phyloP scores from a whole-genome alignment of 2,797 vertebrate species.

The Chaenodraco wilsoni region DNA sequence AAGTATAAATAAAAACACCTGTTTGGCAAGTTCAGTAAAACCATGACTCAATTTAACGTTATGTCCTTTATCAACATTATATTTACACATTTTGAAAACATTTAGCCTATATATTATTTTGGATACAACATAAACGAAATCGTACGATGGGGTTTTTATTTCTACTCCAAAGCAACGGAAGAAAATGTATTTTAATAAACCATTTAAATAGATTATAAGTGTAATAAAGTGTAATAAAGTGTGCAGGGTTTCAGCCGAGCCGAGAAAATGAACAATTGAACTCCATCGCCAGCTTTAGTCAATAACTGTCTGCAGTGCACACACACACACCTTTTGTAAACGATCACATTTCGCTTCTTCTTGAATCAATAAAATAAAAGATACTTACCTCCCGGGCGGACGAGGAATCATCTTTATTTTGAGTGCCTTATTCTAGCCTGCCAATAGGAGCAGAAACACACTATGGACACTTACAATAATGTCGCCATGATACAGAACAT shows the following conservation, averaged over 20 bases:
- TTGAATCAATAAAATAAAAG: conserved; percentile 53
- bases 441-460: not conserved
- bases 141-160: not conserved
- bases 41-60: not conserved
- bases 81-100: not conserved
- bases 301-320: conserved; percentile 12
- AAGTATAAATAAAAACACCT: conserved; percentile 1
- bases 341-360: conserved; percentile 10
- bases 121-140: not conserved
- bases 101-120: not conserved
- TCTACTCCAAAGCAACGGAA: not conserved
- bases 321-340: not conserved
- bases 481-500: conserved; percentile 19
- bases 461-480: not conserved
- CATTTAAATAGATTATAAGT: too few relatives aligned
- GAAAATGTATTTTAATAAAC: too few relatives aligned
- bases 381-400: conserved; percentile 73
- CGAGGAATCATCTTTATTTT: conserved; percentile 42
- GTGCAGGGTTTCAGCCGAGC: not conserved
- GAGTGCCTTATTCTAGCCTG: conserved; percentile 6
- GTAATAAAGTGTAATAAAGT: not conserved
- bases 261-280: not conserved
- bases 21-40: conserved; percentile 16
- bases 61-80: not conserved
- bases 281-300: not conserved